Percentiles rank a stretch among this genome's conserved stretches.
phyloP scores from a whole-genome alignment of 2,797 vertebrate genomes.

The Eulemur mongoz region DNA sequence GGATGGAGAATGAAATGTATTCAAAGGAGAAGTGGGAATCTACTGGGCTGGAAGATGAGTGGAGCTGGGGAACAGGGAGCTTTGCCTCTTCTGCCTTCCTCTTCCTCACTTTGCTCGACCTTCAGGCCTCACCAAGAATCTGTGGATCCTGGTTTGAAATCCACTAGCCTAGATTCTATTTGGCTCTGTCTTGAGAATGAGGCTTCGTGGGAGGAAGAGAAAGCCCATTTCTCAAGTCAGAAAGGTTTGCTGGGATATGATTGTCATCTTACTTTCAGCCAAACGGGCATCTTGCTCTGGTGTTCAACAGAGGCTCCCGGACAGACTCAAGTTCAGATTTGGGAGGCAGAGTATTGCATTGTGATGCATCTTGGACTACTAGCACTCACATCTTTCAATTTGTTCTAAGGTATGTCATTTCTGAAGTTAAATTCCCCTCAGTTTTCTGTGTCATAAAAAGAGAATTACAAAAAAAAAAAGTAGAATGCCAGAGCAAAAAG shows the following conservation, averaged over 20 bases:
- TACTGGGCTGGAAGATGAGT: neutral
- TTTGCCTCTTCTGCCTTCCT: neutral
- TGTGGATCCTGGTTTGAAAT: neutral
- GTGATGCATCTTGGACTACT: neutral
- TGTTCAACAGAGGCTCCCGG: neutral
- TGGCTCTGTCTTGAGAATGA: neutral
- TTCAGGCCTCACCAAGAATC: neutral
- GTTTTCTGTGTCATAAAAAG: slow-evolving; percentile 29
- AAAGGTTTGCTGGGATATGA: neutral
- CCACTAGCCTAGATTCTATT: neutral
- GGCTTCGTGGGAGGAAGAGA: neutral
- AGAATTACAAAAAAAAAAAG: neutral
- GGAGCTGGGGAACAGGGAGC: neutral
- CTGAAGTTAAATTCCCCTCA: slow-evolving; percentile 18
- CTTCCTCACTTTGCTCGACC: neutral
- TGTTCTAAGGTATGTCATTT: slow-evolving; percentile 12
- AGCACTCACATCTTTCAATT: neutral
- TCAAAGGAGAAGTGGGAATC: neutral
- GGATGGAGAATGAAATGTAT: neutral
- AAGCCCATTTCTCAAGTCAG: neutral
- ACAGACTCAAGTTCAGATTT: neutral
- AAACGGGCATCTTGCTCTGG: neutral
- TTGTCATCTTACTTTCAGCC: neutral
- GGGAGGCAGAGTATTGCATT: neutral
- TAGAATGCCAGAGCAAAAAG: slow-evolving; percentile 39